phyloP scores from a whole-genome alignment of 2,113 vertebrate species.

The Coptodon bakossiorum region DNA sequence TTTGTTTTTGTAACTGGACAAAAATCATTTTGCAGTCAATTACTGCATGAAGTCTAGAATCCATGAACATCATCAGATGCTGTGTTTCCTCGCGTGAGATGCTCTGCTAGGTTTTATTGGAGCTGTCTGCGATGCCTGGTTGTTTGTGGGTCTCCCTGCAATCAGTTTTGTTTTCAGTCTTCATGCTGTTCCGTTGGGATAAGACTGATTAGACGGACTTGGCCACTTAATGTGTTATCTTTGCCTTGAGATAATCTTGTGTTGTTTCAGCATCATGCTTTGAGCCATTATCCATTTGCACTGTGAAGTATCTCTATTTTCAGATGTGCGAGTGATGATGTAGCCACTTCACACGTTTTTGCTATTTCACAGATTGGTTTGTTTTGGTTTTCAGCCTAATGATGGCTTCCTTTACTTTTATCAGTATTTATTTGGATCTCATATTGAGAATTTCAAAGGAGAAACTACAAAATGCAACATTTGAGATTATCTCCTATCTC shows the following conservation, averaged over 20 bases:
- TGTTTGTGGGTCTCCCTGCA: neutral
- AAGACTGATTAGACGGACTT: neutral
- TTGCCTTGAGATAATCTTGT: neutral
- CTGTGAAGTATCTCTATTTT: neutral
- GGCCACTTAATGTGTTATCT: neutral
- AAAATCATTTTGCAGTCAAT: neutral
- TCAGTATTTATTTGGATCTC: neutral
- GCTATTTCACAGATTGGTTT: neutral
- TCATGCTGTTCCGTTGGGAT: accelerated
- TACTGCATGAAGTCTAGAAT: neutral
- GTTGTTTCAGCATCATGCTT: neutral
- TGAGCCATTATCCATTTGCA: neutral
- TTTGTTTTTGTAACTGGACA: neutral
- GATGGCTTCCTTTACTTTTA: neutral
- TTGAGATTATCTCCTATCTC: accelerated
- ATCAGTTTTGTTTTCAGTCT: neutral
- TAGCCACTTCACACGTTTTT: neutral
- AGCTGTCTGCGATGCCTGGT: neutral
- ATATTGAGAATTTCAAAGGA: neutral
- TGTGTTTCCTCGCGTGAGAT: neutral
- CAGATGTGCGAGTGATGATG: neutral
- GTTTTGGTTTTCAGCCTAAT: neutral
- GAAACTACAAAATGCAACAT: neutral
- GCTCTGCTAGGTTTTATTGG: neutral
- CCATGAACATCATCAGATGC: neutral